phyloP scores from a whole-genome alignment of 2,888 invertebrate genomes.

The Machimus rusticus region DNA sequence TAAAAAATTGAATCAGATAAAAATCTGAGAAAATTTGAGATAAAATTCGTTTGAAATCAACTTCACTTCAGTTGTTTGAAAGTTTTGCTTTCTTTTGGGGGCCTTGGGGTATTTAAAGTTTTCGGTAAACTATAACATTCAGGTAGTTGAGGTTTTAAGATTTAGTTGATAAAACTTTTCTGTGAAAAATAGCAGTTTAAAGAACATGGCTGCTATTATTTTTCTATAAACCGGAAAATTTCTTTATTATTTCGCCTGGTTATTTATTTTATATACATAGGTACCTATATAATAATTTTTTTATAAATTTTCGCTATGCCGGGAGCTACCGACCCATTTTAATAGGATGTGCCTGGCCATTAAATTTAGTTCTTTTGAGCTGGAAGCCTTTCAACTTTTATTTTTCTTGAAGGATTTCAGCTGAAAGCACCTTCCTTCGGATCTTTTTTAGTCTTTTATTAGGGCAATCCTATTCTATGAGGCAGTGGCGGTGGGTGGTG shows the following conservation, averaged over 20 bases:
- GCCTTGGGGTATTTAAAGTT: neutral
- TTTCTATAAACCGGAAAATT: neutral
- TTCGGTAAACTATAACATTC: neutral
- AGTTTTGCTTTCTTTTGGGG: neutral
- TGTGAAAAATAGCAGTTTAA: neutral
- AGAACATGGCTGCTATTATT: neutral
- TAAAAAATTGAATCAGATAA: too few species aligned
- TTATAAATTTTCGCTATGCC: neutral
- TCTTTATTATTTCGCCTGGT: neutral
- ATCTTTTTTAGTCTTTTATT: neutral
- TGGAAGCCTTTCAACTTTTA: neutral
- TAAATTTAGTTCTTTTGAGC: neutral
- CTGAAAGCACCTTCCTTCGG: neutral
- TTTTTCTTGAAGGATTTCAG: neutral
- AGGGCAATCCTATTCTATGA: neutral
- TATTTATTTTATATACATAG: neutral
- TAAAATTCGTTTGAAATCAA: neutral
- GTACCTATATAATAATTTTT: neutral
- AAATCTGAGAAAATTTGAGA: too few species aligned
- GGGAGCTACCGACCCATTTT: neutral
- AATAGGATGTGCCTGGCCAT: neutral
- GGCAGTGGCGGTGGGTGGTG: neutral
- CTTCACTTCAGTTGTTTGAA: neutral
- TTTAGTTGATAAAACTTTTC: neutral
- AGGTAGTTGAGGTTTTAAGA: neutral